phyloP scores from a whole-genome alignment of 1,140 invertebrate genomes.

The Luehdorfia chinensis region DNA sequence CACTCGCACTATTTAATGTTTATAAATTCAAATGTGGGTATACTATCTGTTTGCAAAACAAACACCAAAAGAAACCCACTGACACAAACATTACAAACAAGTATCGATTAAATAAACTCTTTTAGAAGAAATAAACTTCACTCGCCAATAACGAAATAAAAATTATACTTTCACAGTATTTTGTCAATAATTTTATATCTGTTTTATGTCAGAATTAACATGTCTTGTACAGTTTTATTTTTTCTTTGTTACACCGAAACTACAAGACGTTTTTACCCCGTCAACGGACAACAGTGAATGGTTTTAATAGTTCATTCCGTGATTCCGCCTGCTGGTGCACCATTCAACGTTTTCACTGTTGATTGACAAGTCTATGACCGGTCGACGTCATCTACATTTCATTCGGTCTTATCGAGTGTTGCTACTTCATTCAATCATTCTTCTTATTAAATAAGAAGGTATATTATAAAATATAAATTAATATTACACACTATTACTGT shows the following conservation, averaged over 20 bases:
- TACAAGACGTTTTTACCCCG: background rate
- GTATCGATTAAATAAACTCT: conserved; percentile 26
- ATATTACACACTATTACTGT: too few species aligned
- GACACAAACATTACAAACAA: conserved; percentile 44
- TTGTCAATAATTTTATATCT: conserved; percentile 19
- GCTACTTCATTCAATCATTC: too few species aligned
- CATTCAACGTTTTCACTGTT: background rate
- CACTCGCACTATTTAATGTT: conserved; percentile 16
- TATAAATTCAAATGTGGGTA: conserved; percentile 28
- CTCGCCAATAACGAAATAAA: background rate
- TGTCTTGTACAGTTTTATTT: conserved; percentile 32
- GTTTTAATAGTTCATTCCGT: too few species aligned
- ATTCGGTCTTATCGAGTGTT: conserved; percentile 4
- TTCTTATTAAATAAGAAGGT: too few species aligned
- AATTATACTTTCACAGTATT: background rate
- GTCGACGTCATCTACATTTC: conserved; percentile 1
- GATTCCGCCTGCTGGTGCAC: background rate
- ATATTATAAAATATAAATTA: too few species aligned
- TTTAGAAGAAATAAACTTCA: background rate
- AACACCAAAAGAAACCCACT: conserved; percentile 54
- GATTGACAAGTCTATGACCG: conserved; percentile 1
- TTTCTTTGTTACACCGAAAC: conserved; percentile 22
- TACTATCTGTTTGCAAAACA: conserved; percentile 63
- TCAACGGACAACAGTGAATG: background rate
- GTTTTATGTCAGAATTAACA: conserved; percentile 50